A percentile compares a stretch with the other conserved stretches of the same genome.
Evolutionary conservation across 2,797 vertebrate species (phyloP).

Genomic region (Sciurus vulgaris): DNA sequence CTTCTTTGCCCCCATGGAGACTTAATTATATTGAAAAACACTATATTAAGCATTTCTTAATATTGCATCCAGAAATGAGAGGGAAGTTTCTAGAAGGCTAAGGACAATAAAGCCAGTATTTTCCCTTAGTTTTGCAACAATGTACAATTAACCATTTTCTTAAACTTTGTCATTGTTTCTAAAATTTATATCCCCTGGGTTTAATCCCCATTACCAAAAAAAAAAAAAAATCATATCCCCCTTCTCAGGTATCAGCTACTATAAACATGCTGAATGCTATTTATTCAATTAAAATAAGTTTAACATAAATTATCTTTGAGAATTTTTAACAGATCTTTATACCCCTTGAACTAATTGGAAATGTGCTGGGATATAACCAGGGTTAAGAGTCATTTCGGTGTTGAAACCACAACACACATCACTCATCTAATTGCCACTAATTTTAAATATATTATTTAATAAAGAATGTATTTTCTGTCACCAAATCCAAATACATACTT

Average conservation of each 20-base stretch:
- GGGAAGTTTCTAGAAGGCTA: not conserved
- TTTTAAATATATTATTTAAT: conserved; percentile 57
- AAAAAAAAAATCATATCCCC: conserved; percentile 26
- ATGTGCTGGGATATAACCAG: not conserved
- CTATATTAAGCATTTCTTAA: conserved; percentile 14
- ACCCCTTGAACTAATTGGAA: conserved; percentile 19
- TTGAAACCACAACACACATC: not conserved
- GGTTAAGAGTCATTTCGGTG: conserved; percentile 20
- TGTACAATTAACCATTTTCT: not conserved
- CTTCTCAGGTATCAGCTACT: not conserved
- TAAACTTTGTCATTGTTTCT: conserved; percentile 25
- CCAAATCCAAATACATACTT: conserved; percentile 23
- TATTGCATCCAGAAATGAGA: conserved; percentile 6
- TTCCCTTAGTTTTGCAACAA: conserved; percentile 34
- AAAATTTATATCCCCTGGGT: no score
- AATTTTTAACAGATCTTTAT: conserved; percentile 35
- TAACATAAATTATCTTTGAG: conserved; percentile 43
- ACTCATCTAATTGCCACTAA: conserved; percentile 32
- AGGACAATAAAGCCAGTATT: conserved; percentile 8
- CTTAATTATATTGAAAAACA: conserved; percentile 46
- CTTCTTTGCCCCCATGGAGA: not conserved
- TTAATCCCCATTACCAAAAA: no score
- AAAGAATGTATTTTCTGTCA: conserved; percentile 35
- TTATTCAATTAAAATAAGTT: conserved; percentile 58
- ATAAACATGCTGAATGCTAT: conserved; percentile 46